Evolutionary conservation across 2,797 vertebrate genomes (phyloP), one percentile per base, ranked within the genome.

Genomic region (Otolemur crassicaudatus): DNA sequence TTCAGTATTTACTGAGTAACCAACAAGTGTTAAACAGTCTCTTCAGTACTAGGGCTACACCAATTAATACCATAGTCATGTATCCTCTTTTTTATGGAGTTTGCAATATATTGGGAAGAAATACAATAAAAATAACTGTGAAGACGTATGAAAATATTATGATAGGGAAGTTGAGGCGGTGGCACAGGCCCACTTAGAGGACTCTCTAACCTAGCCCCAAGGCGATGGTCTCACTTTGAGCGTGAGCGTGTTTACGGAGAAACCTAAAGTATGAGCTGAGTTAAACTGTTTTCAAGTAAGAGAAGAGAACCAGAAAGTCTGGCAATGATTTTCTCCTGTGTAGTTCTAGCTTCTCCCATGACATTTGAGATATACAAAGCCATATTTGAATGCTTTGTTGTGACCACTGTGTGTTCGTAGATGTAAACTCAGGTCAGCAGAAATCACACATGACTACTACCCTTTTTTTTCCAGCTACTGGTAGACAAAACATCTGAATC

Each of bases 281-380:
- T 94, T 86, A 65, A n/a, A 29, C 76, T 94, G 49, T 89, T 93
- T 97, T 97, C 87, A 94, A 95, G 86, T 91, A 85, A 90, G 53
- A 75, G 81, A 96, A 80, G 65, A 92, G 86, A 96, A 95, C 46
- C 79, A 92, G 95, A 92, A 82, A 0, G 94, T 94, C 96, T 98
- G 97, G 96, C 88, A 98, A 34, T 95, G 72, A 97, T 98, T 98
- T 97, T 92, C 85, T 89, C 22, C 82, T 94, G 60, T 95, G 86
- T 90, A 94, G 82, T 81, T 94, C 82, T 72, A 98, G 58, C 75
- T 97, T 94, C 91, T 97, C 92, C 40, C 65, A 70, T 96, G 97
- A 96, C 96, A 76, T 90, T 6, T 94, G 63, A 95, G 79, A 97
- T 96, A 81, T 43, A 95, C 96, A 96, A 96, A 95, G 72, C 93